Base-by-base conservation (phyloP, 2,888 invertebrate species). In the Agonopterix alstromeriana region DNA sequence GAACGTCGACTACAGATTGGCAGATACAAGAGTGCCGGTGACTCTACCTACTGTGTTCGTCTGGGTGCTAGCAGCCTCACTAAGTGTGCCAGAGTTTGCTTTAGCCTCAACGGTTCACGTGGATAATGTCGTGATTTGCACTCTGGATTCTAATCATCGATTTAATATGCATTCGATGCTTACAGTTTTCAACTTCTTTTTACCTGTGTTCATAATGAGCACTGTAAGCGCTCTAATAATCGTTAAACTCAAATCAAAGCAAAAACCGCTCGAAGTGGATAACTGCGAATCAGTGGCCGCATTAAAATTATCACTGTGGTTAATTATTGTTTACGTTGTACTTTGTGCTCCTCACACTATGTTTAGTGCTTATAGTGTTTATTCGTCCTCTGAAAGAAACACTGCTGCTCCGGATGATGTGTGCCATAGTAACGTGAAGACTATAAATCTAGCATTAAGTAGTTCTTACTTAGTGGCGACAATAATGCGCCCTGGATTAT, bases 81-180 rank as follows among this genome's bases (percentile, higher is more conserved):
- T 92, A 36, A 91, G 92, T 65, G 82, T 92, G 45, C 92, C 92
- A 8, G 90, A 90, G 58, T 91, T 90, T 66, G 80, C 85, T 35
- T 71, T 91, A 54, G 89, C 91, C 4, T 85, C 89, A 5, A 85
- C 84, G 43, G 68, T 89, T 44, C 72, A 77, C 51, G 62, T 79
- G 4, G 80, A 83, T 48, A 66, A 77, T 45, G 60, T 67, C 9
- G 72, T 81, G 10, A 58, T 89, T 35, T 92, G 92, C 63, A 87
- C 90, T 10, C 76, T 89, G 35, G 90, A 91, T 57, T 77, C 83
- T 27, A 82, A 81, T 60, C 90, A 90, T 61, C 82, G 82, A 53
- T 60, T 81, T 8, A 79, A 82, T 50, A 79, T 87, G 70, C 77
- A 82, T 53, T 72, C 79, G 4, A 69, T 88, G 63, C 65, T 89